phyloP scores from a whole-genome alignment of 1,140 invertebrate genomes.

The Drosophila repletoides region DNA sequence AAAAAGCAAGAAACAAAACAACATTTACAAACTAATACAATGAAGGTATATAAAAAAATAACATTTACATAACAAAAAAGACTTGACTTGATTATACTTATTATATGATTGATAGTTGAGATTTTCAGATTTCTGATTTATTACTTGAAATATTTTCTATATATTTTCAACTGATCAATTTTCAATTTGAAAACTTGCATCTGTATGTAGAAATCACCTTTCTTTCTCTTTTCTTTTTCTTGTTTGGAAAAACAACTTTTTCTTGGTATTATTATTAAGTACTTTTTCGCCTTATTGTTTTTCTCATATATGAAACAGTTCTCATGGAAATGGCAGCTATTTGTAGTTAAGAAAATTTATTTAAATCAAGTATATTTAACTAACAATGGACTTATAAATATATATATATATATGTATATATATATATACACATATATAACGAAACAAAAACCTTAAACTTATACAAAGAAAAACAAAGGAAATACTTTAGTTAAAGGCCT shows the following conservation, averaged over 20 bases:
- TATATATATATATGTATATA: slow-evolving; percentile 35
- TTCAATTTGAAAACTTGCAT: not conserved
- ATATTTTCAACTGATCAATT: slow-evolving; percentile 5
- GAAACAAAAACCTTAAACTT: slow-evolving; percentile 35
- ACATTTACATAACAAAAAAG: slow-evolving; percentile 77
- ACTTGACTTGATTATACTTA: slow-evolving; percentile 70
- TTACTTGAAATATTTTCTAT: slow-evolving; percentile 21
- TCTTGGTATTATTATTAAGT: slow-evolving; percentile 14
- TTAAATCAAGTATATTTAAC: slow-evolving; percentile 76
- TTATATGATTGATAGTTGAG: slow-evolving; percentile 53
- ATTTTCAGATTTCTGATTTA: slow-evolving; percentile 16
- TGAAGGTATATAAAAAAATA: slow-evolving; percentile 55
- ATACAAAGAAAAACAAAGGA: slow-evolving; percentile 10
- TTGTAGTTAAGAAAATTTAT: slow-evolving; percentile 82
- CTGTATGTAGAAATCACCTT: slow-evolving; percentile 48
- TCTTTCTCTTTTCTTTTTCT: slow-evolving; percentile 16
- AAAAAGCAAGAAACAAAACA: slow-evolving; percentile 35
- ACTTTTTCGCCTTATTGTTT: slow-evolving; percentile 28
- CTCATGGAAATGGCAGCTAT: slow-evolving; percentile 82
- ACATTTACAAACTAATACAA: slow-evolving; percentile 67
- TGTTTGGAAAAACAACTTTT: no score
- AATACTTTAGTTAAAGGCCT: slow-evolving; percentile 33
- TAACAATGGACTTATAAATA: slow-evolving; percentile 78
- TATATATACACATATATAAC: slow-evolving; percentile 9
- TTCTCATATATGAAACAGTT: slow-evolving; percentile 69